Conservation (phyloP, 2,888 invertebrate genomes). For the Sinodicranocentrus sp. region DNA sequence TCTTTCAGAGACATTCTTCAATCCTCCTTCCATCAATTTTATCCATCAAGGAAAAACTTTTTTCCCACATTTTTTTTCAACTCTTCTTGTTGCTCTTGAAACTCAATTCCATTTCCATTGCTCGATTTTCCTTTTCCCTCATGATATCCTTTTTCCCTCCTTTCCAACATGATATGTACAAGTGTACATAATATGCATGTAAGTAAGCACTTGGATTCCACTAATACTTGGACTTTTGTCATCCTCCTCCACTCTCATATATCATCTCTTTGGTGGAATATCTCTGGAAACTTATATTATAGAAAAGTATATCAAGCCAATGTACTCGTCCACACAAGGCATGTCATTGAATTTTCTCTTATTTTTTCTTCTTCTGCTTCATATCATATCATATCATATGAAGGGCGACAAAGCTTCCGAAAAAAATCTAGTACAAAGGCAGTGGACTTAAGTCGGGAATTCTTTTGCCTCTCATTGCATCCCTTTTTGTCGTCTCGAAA, state of each 20-base stretch:
- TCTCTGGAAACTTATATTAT: too few relatives aligned
- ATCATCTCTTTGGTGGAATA: slow-evolving; percentile 14
- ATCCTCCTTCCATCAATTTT: slow-evolving; percentile 67
- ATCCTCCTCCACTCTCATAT: slow-evolving; percentile 40
- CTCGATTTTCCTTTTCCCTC: slow-evolving; percentile 47
- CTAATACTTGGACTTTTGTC: slow-evolving; percentile 61
- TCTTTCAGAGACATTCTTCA: slow-evolving; percentile 52
- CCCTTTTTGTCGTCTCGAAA: slow-evolving; percentile 23
- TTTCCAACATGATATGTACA: neutral
- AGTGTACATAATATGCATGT: slow-evolving; percentile 46
- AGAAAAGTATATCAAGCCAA: too few relatives aligned
- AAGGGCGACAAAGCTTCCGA: neutral
- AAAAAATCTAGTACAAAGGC: slow-evolving; percentile 49
- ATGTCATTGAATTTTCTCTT: slow-evolving; percentile 62
- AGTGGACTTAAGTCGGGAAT: slow-evolving; percentile 57
- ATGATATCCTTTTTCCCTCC: neutral
- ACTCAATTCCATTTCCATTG: slow-evolving; percentile 69
- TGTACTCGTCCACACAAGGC: neutral
- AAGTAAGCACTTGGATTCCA: slow-evolving; percentile 55
- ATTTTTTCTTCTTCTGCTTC: slow-evolving; percentile 54
- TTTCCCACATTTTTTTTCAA: slow-evolving; percentile 57
- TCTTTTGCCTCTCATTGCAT: slow-evolving; percentile 18
- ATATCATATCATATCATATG: slow-evolving; percentile 60
- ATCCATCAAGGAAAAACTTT: slow-evolving; percentile 63
- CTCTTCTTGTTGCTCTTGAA: slow-evolving; percentile 57